phyloP scores from a whole-genome alignment of 2,797 vertebrate genomes.

The Synaphobranchus kaupii region DNA sequence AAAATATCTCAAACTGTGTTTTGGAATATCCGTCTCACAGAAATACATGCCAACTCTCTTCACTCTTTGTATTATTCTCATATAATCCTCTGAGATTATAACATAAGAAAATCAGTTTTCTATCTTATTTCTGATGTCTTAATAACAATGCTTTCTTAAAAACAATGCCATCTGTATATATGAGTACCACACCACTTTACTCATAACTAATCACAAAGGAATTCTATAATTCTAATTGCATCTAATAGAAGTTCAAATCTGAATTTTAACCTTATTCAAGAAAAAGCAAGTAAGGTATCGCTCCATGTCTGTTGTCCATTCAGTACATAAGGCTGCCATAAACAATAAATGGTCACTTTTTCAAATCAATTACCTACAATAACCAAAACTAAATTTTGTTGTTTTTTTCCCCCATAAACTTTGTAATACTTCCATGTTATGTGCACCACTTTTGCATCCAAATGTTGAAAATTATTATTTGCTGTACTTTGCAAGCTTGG shows the following conservation, averaged over 20 bases:
- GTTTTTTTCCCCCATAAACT: constrained; percentile 27
- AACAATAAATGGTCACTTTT: not conserved
- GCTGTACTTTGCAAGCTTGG: not conserved
- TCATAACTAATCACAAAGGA: not conserved
- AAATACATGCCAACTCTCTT: constrained; percentile 22
- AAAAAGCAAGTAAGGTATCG: not conserved
- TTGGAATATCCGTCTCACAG: constrained; percentile 5
- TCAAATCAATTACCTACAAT: constrained; percentile 1
- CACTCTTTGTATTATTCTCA: constrained; percentile 29
- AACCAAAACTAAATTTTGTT: not conserved
- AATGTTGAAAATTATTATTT: constrained; percentile 31
- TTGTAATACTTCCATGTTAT: constrained; percentile 33
- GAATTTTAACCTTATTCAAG: not conserved
- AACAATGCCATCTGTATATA: not conserved
- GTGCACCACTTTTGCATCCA: constrained; percentile 45
- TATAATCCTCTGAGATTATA: constrained; percentile 17
- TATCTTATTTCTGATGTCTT: constrained; percentile 21
- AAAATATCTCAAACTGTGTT: not conserved
- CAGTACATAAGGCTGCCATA: not conserved
- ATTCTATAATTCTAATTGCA: constrained; percentile 8
- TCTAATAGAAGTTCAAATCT: constrained; percentile 9
- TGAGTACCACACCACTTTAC: constrained; percentile 9
- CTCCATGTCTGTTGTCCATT: not conserved
- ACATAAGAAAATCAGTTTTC: constrained; percentile 21
- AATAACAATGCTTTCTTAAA: constrained; percentile 15